Evolutionary conservation across 2,888 invertebrate genomes (phyloP), one percentile per base, ranked within the genome.

Genomic region (Trissolcus japonicus): DNA sequence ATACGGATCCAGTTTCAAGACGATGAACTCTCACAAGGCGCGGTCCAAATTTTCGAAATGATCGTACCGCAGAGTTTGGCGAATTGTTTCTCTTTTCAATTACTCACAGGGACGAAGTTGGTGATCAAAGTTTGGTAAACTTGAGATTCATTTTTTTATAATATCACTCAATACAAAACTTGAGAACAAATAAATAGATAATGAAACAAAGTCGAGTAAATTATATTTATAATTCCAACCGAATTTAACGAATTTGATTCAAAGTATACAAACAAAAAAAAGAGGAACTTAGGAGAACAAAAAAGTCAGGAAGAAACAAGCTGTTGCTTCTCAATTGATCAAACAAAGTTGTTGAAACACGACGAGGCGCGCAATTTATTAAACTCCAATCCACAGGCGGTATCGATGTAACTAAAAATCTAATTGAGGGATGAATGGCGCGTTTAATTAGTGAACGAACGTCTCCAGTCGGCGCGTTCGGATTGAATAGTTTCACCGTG

Each of bases 331-430:
- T 57, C 43, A 46, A 50, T 46, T 66, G 72, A 60, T 73, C 55
- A 73, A 66, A 73, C 55, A 59, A 55, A 13, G 60, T 65, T 50
- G 73, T 73, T 73, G 55, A 66, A 66, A 25, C 66, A 21, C 51
- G 46, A 35, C 57, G 29, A 29, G 29, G 29, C 29, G 53, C 54
- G 53, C 61, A 59, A 25, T 61, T 73, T 66, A 66, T 73, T 66
- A 60, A 73, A 73, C 35, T 66, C 21, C 50, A 46, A 48, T 60
- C 17, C 14, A 17, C 9, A 19, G 43, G n/a, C 4, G 43, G 29
- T 29, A 29, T 29, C 29, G 29, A 29, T 29, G 7, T 3, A 29
- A 29, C 29, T 29, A 68, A 57, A 68, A 60, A 60, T 60, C 60
- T 60, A 60, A 68, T 68, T 43, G 14, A 19, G 29, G 43, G 25